A percentile compares a stretch with the other conserved stretches of the same genome.
Evolutionary conservation across 2,888 invertebrate species (phyloP).

Genomic region (Cylindroiulus punctatus): DNA sequence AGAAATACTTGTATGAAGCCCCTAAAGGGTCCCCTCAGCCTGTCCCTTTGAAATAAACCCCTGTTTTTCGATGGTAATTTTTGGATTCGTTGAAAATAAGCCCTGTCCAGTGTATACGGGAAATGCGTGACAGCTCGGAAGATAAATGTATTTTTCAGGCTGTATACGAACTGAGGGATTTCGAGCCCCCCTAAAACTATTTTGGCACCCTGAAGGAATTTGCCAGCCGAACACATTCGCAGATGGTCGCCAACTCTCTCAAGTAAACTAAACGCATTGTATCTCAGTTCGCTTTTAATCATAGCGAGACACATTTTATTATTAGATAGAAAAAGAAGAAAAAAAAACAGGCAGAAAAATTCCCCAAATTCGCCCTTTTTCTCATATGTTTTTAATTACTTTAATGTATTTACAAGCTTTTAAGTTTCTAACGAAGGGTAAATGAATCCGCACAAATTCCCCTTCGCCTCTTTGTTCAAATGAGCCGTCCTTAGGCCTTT

Average conservation of each 20-base stretch:
- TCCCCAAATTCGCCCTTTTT: conserved; percentile 17
- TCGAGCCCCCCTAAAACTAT: conserved; percentile 43
- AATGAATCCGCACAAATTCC: conserved; percentile 47
- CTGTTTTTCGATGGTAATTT: conserved; percentile 9
- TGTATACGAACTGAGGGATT: conserved; percentile 21
- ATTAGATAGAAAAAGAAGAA: conserved; percentile 12
- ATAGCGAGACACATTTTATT: conserved; percentile 33
- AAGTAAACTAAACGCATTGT: conserved; percentile 38
- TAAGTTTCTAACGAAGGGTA: conserved; percentile 45
- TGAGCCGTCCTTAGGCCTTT: conserved; percentile 21
- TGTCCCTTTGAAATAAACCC: conserved; percentile 17
- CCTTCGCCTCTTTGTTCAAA: conserved; percentile 27
- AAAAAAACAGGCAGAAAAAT: neutral
- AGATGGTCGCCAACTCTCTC: conserved; percentile 1
- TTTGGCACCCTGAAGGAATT: conserved; percentile 47
- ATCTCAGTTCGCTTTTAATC: conserved; percentile 25
- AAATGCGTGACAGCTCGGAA: conserved; percentile 44
- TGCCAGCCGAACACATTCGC: conserved; percentile 29
- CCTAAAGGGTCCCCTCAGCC: neutral
- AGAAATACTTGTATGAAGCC: neutral
- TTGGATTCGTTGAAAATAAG: conserved; percentile 37
- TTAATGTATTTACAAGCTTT: conserved; percentile 47
- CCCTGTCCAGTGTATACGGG: conserved; percentile 44
- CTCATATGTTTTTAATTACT: conserved; percentile 47
- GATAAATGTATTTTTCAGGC: conserved; percentile 42